Evolutionary conservation across 2,113 vertebrate genomes (phyloP).

Genomic region (Microtus richardsoni): DNA sequence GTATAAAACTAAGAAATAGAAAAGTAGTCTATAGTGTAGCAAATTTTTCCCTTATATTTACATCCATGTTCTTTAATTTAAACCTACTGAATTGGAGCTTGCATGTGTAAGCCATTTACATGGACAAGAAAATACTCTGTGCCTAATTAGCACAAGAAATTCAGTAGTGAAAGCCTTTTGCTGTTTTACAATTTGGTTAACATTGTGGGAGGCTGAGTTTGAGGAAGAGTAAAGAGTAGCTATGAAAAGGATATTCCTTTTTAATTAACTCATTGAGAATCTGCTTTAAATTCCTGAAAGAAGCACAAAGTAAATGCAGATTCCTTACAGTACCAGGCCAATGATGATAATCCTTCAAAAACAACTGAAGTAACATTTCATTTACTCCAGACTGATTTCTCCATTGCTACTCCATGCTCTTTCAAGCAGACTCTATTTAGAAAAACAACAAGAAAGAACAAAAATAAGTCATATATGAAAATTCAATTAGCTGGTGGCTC

Average conservation of each 20-base stretch:
- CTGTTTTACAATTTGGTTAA: slow-evolving; percentile 47
- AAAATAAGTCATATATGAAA: slow-evolving; percentile 52
- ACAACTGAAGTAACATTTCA: slow-evolving; percentile 56
- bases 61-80: slow-evolving; percentile 60
- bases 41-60: slow-evolving; percentile 39
- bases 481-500: slow-evolving; percentile 28
- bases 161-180: slow-evolving; percentile 45
- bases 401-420: slow-evolving; percentile 20
- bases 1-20: neutral
- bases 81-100: slow-evolving; percentile 22
- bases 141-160: slow-evolving; percentile 5
- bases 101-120: slow-evolving; percentile 57
- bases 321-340: neutral
- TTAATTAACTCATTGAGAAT: slow-evolving; percentile 62
- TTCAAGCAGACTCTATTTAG: slow-evolving; percentile 33
- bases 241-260: slow-evolving; percentile 63
- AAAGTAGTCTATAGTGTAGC: neutral
- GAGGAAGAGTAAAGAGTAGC: neutral
- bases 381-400: slow-evolving; percentile 57
- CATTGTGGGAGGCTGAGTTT: slow-evolving; percentile 50
- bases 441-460: slow-evolving; percentile 37
- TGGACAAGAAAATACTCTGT: slow-evolving; percentile 43
- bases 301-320: slow-evolving; percentile 58
- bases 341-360: slow-evolving; percentile 36
- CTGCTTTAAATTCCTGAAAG: slow-evolving; percentile 57